Conservation (phyloP, 2,888 invertebrate genomes). For the Ichneumoninae sp. region DNA sequence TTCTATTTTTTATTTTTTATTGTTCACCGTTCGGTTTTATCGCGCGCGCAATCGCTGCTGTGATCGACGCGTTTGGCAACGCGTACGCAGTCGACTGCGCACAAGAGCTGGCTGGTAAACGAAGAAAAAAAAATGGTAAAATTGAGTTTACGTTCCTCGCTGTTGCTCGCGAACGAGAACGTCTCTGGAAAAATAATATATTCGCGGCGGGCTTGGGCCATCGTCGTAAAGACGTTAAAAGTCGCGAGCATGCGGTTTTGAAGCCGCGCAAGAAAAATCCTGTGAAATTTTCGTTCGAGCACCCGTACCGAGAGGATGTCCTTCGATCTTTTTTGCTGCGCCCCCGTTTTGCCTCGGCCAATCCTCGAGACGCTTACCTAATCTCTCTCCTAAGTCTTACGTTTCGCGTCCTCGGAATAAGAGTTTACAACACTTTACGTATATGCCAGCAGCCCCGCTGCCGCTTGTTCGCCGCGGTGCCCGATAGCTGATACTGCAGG, state of each 20-base stretch:
- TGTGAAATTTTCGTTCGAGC: conserved; percentile 56
- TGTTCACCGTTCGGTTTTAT: background rate
- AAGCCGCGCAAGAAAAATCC: conserved; percentile 49
- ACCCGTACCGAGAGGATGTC: conserved; percentile 49
- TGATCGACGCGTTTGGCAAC: conserved; percentile 19
- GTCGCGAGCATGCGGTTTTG: background rate
- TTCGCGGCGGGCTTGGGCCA: background rate
- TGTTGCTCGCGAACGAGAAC: conserved; percentile 1
- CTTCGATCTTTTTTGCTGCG: conserved; percentile 55
- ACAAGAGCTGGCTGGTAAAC: background rate
- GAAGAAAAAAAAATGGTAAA: background rate
- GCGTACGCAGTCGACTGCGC: background rate
- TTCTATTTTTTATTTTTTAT: background rate
- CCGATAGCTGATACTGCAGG: conserved; percentile 10
- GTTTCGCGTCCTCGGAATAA: conserved; percentile 60
- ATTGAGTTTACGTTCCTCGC: background rate
- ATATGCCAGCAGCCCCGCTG: conserved; percentile 2
- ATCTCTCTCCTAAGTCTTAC: conserved; percentile 54
- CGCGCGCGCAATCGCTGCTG: background rate
- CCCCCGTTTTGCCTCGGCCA: conserved; percentile 32
- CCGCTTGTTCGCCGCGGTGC: conserved; percentile 23
- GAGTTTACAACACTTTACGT: conserved; percentile 63
- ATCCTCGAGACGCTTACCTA: conserved; percentile 46
- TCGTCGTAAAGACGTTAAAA: conserved; percentile 23
- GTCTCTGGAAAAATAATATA: conserved; percentile 33